A percentile compares a stretch with the other conserved stretches of the same genome.
Conservation (phyloP, 2,888 invertebrate species). For the Nephrotoma appendiculata region DNA sequence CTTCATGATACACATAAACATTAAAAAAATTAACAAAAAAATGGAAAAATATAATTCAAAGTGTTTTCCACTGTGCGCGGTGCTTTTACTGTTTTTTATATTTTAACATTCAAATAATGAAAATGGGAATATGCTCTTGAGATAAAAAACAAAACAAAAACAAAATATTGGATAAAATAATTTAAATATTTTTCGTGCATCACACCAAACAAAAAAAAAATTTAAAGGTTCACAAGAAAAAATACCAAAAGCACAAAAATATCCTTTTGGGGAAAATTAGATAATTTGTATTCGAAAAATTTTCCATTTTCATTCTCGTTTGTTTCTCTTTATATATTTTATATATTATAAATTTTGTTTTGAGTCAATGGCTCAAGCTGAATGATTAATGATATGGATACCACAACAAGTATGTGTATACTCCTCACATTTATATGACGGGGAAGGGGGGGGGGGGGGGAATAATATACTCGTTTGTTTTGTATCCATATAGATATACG, state of each 20-base stretch:
- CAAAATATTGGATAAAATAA: not conserved
- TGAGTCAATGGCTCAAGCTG: not conserved
- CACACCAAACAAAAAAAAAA: not conserved
- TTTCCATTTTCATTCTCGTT: not conserved
- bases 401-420: not conserved
- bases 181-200: not conserved
- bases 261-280: not conserved
- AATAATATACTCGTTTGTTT: no score
- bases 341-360: not conserved
- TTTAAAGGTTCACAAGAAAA: not conserved
- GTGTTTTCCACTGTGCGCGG: not conserved
- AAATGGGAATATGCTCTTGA: not conserved
- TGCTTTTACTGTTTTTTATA: not conserved
- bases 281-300: not conserved
- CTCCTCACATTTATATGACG: no score
- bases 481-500: no score
- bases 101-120: not conserved
- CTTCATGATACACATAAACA: not conserved
- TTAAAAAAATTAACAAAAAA: not conserved
- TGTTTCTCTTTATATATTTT: not conserved
- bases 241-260: not conserved
- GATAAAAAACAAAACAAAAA: not conserved
- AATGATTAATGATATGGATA: not conserved
- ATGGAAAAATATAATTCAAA: not conserved
- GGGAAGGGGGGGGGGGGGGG: no score